Evolutionary conservation across 2,113 vertebrate genomes (phyloP), one percentile per base, ranked within the genome.

Genomic region (Glaucidium brasilianum): DNA sequence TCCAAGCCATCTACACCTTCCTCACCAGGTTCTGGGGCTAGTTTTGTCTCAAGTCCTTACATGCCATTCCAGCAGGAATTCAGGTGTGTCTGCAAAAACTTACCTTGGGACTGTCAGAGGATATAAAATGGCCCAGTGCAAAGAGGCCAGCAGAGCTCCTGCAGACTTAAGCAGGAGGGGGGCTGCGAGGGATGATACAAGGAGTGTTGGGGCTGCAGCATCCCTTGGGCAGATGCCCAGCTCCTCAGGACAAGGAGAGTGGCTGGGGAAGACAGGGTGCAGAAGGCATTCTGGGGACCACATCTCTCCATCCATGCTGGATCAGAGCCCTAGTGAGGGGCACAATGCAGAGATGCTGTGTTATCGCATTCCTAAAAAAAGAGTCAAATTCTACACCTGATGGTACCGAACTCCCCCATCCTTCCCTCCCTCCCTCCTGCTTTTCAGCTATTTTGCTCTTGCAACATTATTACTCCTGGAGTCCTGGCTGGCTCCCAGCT

Each of bases 401-500:
- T 59, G 8, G 34, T 63, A 56, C 13, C 23, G n/a, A 43, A 26
- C 22, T 81, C 58, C 39, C 14, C 19, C 45, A 45, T 11, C 62
- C 30, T 21, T 47, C 49, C 27, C 2, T 25, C 27, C 62, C 23
- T 90, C 34, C 77, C 64, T 92, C 64, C 23, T 0, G 0, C 63
- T 93, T 89, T 66, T 62, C 85, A 52, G 58, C 78, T 47, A n/a
- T 77, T 86, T 32, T 92, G n/a, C 83, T 95, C 75, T 68, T 43
- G 63, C 75, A 92, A 79, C 59, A 53, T 39, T 29, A 8, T 71
- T 69, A n/a, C 71, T 88, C 63, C 67, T 69, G 83, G 86, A 88
- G 73, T 19, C 79, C 79, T 97, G 96, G 91, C 92, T 77, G 85
- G 76, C 73, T 95, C 88, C 94, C 95, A 96, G 94, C 93, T 94